Base-by-base conservation (phyloP, 2,888 invertebrate species). In the Drosophila buzzatii region DNA sequence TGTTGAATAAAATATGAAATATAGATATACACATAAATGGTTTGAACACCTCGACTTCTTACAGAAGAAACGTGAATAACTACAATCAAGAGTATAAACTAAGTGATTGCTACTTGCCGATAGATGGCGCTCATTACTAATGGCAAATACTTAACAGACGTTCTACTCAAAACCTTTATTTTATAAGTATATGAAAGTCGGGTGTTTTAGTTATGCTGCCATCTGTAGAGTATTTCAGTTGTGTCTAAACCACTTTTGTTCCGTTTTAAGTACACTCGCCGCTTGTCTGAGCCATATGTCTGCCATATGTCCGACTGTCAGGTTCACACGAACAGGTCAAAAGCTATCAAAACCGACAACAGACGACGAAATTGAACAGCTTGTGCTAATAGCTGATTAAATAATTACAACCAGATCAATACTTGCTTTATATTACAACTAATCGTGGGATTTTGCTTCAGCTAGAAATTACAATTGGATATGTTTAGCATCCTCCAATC, bases 251-350 rank as follows among this genome's bases (percentile, higher is more conserved):
- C 16, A 8, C n/a, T 37, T 31, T 27, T 33, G 42, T 27, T 51
- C 35, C 41, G 39, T 10, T 47, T 37, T n/a, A 18, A 37, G 45
- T 45, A 61, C 63, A 51, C 23, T 23, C 41, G 41, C 10, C 18
- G 7, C n/a, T 23, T 35, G 16, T 35, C 20, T 57, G 27, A 16
- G 42, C 64, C 65, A 44, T 35, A 47, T 63, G 63, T 33, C 63
- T 14, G 56, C 64, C 64, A 64, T 51, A 52, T 65, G 65, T 64
- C 51, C 37, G 44, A n/a, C 10, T 37, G 52, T 37, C 37, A 16
- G 44, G 51, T 52, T 66, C 67, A 45, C 67, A 66, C 52, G 44
- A 23, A 18, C 12, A n/a, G 44, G 18, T 35, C 20, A 44, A 65
- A 52, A 44, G 67, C 39, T 66, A 66, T 66, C 65, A 52, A 9